A percentile compares a stretch with the other conserved stretches of the same genome.
phyloP scores from a whole-genome alignment of 2,797 vertebrate species.

The Limosa lapponica region DNA sequence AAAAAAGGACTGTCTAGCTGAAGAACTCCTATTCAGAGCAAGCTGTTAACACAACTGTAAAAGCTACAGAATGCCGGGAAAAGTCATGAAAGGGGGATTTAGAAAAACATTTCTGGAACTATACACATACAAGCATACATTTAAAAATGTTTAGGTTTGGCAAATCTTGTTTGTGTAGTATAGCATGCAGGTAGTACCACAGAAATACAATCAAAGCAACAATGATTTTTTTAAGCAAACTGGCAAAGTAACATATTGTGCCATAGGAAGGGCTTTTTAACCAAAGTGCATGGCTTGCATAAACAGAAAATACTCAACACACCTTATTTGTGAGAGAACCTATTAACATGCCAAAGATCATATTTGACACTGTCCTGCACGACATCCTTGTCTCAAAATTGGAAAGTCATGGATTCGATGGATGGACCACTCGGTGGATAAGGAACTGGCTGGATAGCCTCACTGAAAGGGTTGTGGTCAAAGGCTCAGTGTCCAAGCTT shows the following conservation, averaged over 20 bases:
- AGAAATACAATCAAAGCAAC: neutral
- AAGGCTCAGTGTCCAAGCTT: too few relatives aligned
- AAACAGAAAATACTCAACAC: neutral
- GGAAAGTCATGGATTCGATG: too few relatives aligned
- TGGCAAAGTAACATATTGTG: neutral
- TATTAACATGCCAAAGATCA: neutral
- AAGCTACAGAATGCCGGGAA: neutral
- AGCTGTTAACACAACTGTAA: neutral
- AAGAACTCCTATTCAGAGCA: neutral
- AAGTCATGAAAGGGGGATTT: neutral
- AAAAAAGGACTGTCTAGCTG: neutral
- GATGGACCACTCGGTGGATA: too few relatives aligned
- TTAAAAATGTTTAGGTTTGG: neutral
- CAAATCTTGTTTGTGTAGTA: neutral
- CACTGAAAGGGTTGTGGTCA: too few relatives aligned
- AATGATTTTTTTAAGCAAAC: neutral
- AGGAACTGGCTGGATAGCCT: too few relatives aligned
- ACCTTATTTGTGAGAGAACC: neutral
- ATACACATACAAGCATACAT: neutral
- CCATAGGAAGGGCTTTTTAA: neutral
- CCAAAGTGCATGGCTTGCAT: neutral
- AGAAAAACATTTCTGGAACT: neutral
- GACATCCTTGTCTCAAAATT: too few relatives aligned
- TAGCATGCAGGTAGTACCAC: neutral
- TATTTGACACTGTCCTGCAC: neutral